A percentile compares a stretch with the other conserved stretches of the same genome.
Evolutionary conservation across 2,113 vertebrate genomes (phyloP).

Genomic region (Diglossa brunneiventris): DNA sequence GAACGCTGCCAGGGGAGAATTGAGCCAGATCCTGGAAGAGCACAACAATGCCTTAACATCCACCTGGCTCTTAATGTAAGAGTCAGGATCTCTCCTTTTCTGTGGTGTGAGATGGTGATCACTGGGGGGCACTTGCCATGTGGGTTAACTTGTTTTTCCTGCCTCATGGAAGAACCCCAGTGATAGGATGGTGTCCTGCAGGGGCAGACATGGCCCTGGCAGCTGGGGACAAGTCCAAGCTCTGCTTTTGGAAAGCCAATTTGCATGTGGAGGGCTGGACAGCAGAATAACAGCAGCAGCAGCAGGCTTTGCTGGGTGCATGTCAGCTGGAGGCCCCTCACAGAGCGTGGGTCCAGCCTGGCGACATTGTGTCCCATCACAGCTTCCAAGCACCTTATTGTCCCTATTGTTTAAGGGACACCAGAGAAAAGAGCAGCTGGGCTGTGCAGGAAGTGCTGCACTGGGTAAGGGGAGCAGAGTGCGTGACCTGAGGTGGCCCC

Average conservation of each 20-base stretch:
- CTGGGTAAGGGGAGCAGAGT: not conserved
- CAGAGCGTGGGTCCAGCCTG: not conserved
- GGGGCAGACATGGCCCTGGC: rapidly evolving
- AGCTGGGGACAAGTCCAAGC: not conserved
- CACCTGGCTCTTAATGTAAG: not conserved
- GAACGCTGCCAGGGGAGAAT: not conserved
- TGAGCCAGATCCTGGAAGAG: not conserved
- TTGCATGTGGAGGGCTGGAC: not conserved
- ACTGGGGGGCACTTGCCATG: not conserved
- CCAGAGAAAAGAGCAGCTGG: not conserved
- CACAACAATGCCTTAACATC: not conserved
- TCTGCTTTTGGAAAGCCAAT: not conserved
- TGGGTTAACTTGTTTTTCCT: not conserved
- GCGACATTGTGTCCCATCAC: not conserved
- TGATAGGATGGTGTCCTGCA: not conserved
- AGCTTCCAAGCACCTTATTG: not conserved
- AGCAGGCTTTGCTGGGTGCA: not conserved
- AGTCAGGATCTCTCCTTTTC: not conserved
- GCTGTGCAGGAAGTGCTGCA: not conserved
- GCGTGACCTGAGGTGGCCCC: not conserved
- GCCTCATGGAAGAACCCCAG: not conserved
- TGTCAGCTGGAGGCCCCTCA: not conserved
- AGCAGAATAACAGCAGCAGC: not conserved
- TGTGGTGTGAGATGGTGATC: not conserved
- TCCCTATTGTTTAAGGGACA: not conserved